phyloP scores from a whole-genome alignment of 30 jellyfish, hydroid and myxozoan species.

The Chironex yamaguchii region DNA sequence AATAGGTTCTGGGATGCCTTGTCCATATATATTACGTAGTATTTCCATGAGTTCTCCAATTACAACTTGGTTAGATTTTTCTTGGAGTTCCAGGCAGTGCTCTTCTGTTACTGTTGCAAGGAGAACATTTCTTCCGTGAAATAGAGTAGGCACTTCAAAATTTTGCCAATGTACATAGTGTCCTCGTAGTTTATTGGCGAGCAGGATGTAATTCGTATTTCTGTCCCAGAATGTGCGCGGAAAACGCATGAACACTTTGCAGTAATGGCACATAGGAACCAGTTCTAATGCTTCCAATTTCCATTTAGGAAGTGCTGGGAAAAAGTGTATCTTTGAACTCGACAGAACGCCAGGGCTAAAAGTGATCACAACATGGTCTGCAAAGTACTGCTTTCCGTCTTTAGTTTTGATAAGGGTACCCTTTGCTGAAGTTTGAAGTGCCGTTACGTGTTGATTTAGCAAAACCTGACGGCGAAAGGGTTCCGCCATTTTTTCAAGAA shows the following conservation, averaged over 20 bases:
- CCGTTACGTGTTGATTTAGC: slow-evolving; percentile 36
- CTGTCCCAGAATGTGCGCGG: slow-evolving; percentile 87
- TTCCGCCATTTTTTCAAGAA: slow-evolving; percentile 30
- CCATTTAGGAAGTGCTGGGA: slow-evolving; percentile 83
- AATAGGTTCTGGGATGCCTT: slow-evolving; percentile 67
- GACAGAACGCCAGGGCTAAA: slow-evolving; percentile 74
- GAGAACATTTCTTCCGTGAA: slow-evolving; percentile 33
- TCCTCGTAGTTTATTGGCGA: slow-evolving; percentile 55
- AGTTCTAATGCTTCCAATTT: slow-evolving; percentile 65
- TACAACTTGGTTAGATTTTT: slow-evolving; percentile 52
- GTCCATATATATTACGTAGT: slow-evolving; percentile 51
- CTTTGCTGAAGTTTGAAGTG: slow-evolving; percentile 14
- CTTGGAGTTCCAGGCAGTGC: slow-evolving; percentile 52
- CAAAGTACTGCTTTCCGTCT: slow-evolving; percentile 63
- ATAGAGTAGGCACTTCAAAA: slow-evolving; percentile 52
- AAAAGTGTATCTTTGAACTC: slow-evolving; percentile 42
- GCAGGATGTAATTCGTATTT: slow-evolving; percentile 67
- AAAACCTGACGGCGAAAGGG: slow-evolving; percentile 42
- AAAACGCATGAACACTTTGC: slow-evolving; percentile 75
- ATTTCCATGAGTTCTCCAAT: slow-evolving; percentile 49
- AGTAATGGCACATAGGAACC: slow-evolving; percentile 63
- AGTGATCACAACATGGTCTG: slow-evolving; percentile 70
- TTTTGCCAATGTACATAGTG: slow-evolving; percentile 80
- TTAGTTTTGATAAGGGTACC: slow-evolving; percentile 22
- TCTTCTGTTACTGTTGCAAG: slow-evolving; percentile 75